Conservation (phyloP, 2,113 vertebrate genomes). For the Atlantisia rogersi region DNA sequence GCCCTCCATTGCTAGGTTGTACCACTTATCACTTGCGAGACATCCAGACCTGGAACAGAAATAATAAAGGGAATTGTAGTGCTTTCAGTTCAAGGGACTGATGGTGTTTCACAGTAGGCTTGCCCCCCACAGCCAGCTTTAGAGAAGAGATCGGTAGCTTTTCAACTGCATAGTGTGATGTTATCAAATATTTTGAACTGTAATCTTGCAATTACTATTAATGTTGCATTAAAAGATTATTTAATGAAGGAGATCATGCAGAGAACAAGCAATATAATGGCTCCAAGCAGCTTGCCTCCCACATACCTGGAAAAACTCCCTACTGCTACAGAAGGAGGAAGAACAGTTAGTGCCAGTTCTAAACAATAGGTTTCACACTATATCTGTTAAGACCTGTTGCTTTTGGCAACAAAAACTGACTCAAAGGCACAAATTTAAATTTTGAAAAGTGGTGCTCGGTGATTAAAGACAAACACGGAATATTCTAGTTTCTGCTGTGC, state of each 20-base stretch:
- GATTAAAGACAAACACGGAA: constrained; percentile 41
- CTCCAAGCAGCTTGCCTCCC: constrained; percentile 73
- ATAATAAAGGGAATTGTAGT: neutral
- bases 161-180: constrained; percentile 66
- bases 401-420: constrained; percentile 57
- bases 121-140: constrained; percentile 59
- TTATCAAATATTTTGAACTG: constrained; percentile 80
- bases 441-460: constrained; percentile 29
- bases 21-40: neutral
- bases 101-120: constrained; percentile 18
- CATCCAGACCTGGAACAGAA: neutral
- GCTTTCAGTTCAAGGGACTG: constrained; percentile 4
- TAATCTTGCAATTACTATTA: constrained; percentile 80
- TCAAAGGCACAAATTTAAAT: constrained; percentile 58
- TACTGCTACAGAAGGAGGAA: constrained; percentile 65
- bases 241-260: constrained; percentile 77
- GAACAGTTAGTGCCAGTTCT: constrained; percentile 59
- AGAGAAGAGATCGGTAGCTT: constrained; percentile 60
- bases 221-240: constrained; percentile 80
- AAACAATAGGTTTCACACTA: constrained; percentile 70
- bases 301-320: constrained; percentile 76
- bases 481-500: constrained; percentile 39
- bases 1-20: neutral
- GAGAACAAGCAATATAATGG: constrained; percentile 75
- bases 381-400: constrained; percentile 74